Evolutionary conservation across 2,113 vertebrate species (phyloP).

Genomic region (Chaetodon trifascialis): DNA sequence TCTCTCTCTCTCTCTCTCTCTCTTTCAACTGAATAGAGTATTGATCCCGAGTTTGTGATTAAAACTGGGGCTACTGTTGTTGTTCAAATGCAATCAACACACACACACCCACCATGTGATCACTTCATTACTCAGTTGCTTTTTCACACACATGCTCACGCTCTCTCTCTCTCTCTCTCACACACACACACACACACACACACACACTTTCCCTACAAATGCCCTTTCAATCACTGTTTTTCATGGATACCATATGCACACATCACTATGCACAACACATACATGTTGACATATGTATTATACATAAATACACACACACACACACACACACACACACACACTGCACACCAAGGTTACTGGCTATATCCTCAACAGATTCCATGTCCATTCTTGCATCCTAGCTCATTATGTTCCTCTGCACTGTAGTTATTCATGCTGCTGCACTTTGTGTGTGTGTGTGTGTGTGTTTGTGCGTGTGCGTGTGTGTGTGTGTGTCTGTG

Average conservation of each 20-base stretch:
- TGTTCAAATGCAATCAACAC: slow-evolving; percentile 67
- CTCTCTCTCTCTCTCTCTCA: background rate
- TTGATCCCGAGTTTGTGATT: slow-evolving; percentile 73
- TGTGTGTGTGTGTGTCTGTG: background rate
- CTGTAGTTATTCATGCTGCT: background rate
- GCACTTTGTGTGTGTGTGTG: slow-evolving; percentile 1
- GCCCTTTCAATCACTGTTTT: too few species aligned
- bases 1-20: too few species aligned
- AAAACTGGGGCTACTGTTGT: slow-evolving; percentile 47
- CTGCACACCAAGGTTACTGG: background rate
- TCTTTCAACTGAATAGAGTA: slow-evolving; percentile 49
- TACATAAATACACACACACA: too few species aligned
- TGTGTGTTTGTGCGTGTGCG: too few species aligned
- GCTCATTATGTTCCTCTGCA: too few species aligned
- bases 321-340: slow-evolving; percentile 25
- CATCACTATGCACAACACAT: too few species aligned
- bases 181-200: slow-evolving; percentile 22
- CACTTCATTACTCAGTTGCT: slow-evolving; percentile 39
- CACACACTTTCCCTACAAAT: too few species aligned
- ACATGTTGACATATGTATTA: too few species aligned
- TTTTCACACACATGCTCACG: slow-evolving; percentile 13
- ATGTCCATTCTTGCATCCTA: too few species aligned
- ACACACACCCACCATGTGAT: slow-evolving; percentile 45
- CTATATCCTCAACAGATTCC: too few species aligned
- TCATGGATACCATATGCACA: too few species aligned